Evolutionary conservation across 2,888 invertebrate species (phyloP), one percentile per base, ranked within the genome.

Genomic region (Shargacucullia verbasci): DNA sequence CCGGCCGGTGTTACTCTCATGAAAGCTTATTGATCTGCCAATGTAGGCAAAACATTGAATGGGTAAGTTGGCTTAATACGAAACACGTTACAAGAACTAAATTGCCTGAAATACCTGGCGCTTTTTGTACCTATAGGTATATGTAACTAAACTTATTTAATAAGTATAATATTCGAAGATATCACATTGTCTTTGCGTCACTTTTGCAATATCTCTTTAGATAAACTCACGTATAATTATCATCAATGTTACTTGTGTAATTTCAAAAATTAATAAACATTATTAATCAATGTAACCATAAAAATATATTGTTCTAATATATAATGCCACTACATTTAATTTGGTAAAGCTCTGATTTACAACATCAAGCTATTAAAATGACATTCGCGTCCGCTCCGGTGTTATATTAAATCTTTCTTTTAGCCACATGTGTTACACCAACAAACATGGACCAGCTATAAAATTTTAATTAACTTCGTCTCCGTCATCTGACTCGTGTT

Each of bases 391-490:
- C 11, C 12, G 54, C 31, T 37, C n/a, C 53, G 34, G 34, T 25
- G 50, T 56, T 39, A 37, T 40, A 59, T 68, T 56, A 54, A 68
- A 73, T 73, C 41, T 54, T 64, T 60, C 14, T 50, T 49, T 50
- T n/a, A 61, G 50, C 45, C 53, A 46, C 56, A 63, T 52, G 58
- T 67, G 52, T 55, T 63, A 27, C 27, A 29, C 57, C 64, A 60
- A 66, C 65, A 73, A 70, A 73, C 64, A 64, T 55, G 34, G 56
- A 15, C 27, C 53, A 31, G 49, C 43, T 8, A 73, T 64, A 73
- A 65, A 61, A 55, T 48, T 61, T 66, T 70, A 70, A 70, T 70
- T 70, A 71, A 60, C 65, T 60, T 55, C 40, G 47, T 37, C 49
- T 41, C 47, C 65, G 55, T 46, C 25, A 40, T 40, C 34, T 29